Base-by-base conservation (phyloP, 2,888 invertebrate genomes). In the Tortricodes alternella region DNA sequence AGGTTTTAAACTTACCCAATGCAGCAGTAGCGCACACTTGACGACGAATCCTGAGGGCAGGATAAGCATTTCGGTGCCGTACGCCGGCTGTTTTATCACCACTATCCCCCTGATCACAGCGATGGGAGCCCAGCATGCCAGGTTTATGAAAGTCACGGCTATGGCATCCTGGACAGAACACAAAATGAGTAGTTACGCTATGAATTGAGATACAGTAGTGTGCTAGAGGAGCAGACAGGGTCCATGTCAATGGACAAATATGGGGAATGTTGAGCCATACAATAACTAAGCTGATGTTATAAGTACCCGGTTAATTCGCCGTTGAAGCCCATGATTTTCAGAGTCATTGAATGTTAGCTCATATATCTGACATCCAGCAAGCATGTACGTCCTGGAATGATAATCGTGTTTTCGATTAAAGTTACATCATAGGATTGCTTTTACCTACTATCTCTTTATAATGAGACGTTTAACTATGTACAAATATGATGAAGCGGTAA, bases 81-180 rank as follows among this genome's bases (percentile, higher is more conserved):
- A 61, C 3, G 80, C 13, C n/a, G 80, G 58, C 41, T 78, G 74
- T 0, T 73, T 67, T 9, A 80, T 8, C 6, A 86, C 66, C 23
- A 85, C 79, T 68, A 75, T 76, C n/a, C 74, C 78, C 39, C 84
- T 73, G 50, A 85, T 63, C 29, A 83, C 7, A 1, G 79, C 82
- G 16, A 85, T 80, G 0, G 91, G 89, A 15, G 74, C 60, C 91
- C 91, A 91, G 62, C 85, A 80, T 1, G 81, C 21, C 50, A 87
- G 64, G 49, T 83, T 83, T 27, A 80, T 66, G 1, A 74, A 21
- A 1, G 80, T 76, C 49, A 88, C 64, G 3, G 71, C 61, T 2
- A 73, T 68, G 1, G 83, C 69, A 57, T 75, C 84, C 89, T 91
- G 67, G 51, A 80, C n/a, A n/a, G n/a, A n/a, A n/a, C n/a, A n/a